phyloP scores from a whole-genome alignment of 2,113 vertebrate genomes.

The Brachionichthys hirsutus region DNA sequence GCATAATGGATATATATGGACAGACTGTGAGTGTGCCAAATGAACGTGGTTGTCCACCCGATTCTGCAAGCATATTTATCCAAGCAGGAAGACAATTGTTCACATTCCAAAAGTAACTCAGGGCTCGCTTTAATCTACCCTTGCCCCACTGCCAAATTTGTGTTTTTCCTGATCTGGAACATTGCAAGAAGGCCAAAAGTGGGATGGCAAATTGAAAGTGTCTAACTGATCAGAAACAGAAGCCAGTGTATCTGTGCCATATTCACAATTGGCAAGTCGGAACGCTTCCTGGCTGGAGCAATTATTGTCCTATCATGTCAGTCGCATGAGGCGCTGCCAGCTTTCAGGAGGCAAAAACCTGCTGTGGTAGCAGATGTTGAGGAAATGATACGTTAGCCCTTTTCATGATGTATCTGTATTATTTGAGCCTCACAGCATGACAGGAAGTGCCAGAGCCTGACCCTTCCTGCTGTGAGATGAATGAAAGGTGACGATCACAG shows the following conservation, averaged over 20 bases:
- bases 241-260: constrained; percentile 25
- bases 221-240: constrained; percentile 42
- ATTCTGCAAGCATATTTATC: constrained; percentile 36
- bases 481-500: constrained; percentile 30
- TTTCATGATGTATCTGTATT: constrained; percentile 22
- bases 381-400: constrained; percentile 50
- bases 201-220: constrained; percentile 8
- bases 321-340: constrained; percentile 31
- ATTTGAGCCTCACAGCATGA: constrained; percentile 34
- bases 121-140: constrained; percentile 27
- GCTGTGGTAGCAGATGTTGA: constrained; percentile 62
- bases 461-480: constrained; percentile 34
- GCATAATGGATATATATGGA: constrained; percentile 38
- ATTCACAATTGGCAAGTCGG: constrained; percentile 41
- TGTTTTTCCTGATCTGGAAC: constrained; percentile 30
- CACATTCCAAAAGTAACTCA: constrained; percentile 32
- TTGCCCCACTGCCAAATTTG: constrained; percentile 49
- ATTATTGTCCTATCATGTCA: constrained; percentile 46
- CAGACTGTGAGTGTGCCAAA: constrained; percentile 5
- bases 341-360: constrained; percentile 49
- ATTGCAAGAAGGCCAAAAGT: constrained; percentile 30
- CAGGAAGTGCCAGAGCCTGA: constrained; percentile 15
- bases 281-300: constrained; percentile 31
- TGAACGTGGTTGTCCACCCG: constrained; percentile 4
- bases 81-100: constrained; percentile 9